phyloP scores from a whole-genome alignment of 2,888 invertebrate species.

The Choreutis nemorana region DNA sequence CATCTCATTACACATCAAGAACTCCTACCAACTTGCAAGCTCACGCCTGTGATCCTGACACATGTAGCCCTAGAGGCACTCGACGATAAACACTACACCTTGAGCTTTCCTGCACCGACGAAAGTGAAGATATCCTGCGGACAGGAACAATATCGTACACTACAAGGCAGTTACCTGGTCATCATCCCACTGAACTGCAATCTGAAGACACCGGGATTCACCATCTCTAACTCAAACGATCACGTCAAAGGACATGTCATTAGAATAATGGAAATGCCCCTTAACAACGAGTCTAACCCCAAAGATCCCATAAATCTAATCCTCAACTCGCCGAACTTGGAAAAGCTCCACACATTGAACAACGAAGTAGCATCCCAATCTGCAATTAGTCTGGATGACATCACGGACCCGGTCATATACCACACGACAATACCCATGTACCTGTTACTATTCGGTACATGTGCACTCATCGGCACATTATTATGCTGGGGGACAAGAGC shows the following conservation, averaged over 20 bases:
- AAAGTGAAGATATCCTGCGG: slow-evolving; percentile 11
- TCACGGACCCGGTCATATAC: neutral
- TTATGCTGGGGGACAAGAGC: no score
- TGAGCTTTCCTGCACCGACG: slow-evolving; percentile 11
- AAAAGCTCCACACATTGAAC: neutral
- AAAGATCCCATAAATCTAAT: neutral
- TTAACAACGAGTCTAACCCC: neutral
- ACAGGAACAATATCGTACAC: slow-evolving; percentile 10
- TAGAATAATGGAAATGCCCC: slow-evolving; percentile 3
- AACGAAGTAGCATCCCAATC: neutral
- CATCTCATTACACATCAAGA: slow-evolving; percentile 11
- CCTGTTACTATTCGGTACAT: neutral
- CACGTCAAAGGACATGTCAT: slow-evolving; percentile 4
- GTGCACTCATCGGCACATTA: neutral
- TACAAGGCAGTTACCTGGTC: slow-evolving; percentile 13
- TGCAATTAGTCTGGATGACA: neutral
- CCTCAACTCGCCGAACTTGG: neutral
- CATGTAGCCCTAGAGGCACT: slow-evolving; percentile 12
- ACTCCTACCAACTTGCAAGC: slow-evolving; percentile 8
- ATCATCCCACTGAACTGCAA: slow-evolving; percentile 7
- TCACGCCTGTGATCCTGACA: slow-evolving; percentile 10
- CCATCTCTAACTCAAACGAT: slow-evolving; percentile 4
- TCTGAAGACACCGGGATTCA: slow-evolving; percentile 7
- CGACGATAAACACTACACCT: slow-evolving; percentile 12
- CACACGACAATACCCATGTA: neutral